phyloP scores from a whole-genome alignment of 2,797 vertebrate species.

The Microctenopoma steveboyesi region DNA sequence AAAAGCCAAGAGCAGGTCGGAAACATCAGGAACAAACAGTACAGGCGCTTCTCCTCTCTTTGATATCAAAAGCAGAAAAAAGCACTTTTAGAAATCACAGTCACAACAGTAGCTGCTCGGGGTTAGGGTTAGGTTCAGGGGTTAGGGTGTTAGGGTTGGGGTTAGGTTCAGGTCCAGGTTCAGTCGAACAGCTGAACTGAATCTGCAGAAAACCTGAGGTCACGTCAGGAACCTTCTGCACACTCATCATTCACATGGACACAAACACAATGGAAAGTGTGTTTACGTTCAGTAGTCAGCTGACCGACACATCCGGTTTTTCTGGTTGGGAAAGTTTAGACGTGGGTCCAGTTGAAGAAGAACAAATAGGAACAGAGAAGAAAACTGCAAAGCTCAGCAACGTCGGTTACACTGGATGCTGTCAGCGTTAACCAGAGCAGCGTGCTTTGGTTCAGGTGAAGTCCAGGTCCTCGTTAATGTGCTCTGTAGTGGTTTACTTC shows the following conservation, averaged over 20 bases:
- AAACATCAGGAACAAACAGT: constrained; percentile 19
- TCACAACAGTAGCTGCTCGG: constrained; percentile 20
- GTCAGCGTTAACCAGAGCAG: too few species aligned
- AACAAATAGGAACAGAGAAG: background rate
- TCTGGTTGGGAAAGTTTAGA: background rate
- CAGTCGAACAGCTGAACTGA: background rate
- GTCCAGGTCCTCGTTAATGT: too few species aligned
- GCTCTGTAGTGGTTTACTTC: too few species aligned
- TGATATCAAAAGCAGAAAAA: constrained; percentile 60
- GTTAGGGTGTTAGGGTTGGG: too few species aligned
- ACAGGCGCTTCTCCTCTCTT: constrained; percentile 30
- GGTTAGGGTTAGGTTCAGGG: too few species aligned
- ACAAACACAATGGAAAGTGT: background rate
- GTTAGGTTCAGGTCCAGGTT: too few species aligned
- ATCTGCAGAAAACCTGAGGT: background rate
- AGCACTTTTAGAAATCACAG: constrained; percentile 58
- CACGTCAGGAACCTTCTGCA: background rate
- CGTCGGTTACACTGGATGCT: too few species aligned
- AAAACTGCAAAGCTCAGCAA: too few species aligned
- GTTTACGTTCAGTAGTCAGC: background rate
- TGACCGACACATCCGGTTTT: background rate
- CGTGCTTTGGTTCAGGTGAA: too few species aligned
- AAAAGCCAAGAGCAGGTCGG: constrained; percentile 27
- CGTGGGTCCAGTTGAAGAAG: background rate
- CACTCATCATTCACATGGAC: constrained; percentile 6